A percentile compares a stretch with the other conserved stretches of the same genome.
Conservation (phyloP, 2,113 vertebrate genomes). For the Bolborhynchus lineola region DNA sequence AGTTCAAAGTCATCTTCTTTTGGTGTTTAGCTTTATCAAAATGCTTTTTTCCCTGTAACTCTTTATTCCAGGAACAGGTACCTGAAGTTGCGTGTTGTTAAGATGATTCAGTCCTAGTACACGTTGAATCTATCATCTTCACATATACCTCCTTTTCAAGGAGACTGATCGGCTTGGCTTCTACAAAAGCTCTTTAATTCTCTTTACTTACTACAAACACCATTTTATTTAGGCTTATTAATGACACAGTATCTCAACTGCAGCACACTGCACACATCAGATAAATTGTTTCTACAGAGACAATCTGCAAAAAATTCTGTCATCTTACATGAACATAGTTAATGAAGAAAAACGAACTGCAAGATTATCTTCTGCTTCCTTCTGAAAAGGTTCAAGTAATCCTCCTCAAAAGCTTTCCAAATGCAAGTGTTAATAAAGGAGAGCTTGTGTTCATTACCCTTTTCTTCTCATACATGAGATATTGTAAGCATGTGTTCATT, state of each 20-base stretch:
- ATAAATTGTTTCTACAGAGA: background rate
- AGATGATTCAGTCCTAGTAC: background rate
- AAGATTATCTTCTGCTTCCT: background rate
- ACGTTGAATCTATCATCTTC: background rate
- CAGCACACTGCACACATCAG: background rate
- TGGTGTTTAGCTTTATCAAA: background rate
- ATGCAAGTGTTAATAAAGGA: background rate
- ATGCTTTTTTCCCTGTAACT: background rate
- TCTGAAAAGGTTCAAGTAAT: background rate
- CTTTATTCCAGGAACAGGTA: background rate
- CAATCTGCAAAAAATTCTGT: background rate
- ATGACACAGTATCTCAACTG: background rate
- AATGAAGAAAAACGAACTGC: background rate
- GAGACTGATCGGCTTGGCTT: background rate
- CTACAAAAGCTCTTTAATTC: slow-evolving; percentile 1
- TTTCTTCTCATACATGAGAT: background rate
- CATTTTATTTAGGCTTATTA: background rate
- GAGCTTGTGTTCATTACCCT: slow-evolving; percentile 1
- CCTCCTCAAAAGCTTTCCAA: slow-evolving; percentile 15
- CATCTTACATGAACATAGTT: background rate
- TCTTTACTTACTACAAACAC: background rate
- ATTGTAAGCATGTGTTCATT: background rate
- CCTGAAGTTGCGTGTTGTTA: background rate
- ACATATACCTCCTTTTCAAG: background rate
- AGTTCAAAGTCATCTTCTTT: background rate